Percentiles rank a stretch among this genome's conserved stretches.
Conservation (phyloP, 2,888 invertebrate genomes). For the Brachyopa scutellaris region DNA sequence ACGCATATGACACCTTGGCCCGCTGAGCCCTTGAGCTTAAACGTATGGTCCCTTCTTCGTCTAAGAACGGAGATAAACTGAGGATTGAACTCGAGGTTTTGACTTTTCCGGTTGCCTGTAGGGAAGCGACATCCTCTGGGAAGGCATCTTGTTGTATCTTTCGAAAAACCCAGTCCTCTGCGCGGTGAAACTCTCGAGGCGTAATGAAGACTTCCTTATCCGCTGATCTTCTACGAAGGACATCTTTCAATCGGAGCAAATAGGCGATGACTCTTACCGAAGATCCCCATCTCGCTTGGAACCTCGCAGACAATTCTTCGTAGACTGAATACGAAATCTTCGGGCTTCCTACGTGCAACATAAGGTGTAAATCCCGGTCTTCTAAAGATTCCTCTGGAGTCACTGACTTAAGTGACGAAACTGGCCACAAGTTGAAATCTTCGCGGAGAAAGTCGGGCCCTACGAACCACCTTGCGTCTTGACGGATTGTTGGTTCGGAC, state of each 20-base stretch:
- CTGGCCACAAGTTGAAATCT: neutral
- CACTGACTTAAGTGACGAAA: neutral
- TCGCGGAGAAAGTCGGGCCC: neutral
- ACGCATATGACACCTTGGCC: neutral
- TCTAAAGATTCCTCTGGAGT: neutral
- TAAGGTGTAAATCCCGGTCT: neutral
- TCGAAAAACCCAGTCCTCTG: too few relatives aligned
- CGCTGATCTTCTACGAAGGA: neutral
- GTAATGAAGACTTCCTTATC: neutral
- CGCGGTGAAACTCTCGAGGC: too few relatives aligned
- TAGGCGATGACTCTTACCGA: neutral
- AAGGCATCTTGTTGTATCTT: slow-evolving; percentile 3
- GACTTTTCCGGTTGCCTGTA: neutral
- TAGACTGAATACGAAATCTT: neutral
- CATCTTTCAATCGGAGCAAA: neutral
- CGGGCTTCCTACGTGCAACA: neutral
- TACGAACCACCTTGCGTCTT: neutral
- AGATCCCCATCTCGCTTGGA: slow-evolving; percentile 1
- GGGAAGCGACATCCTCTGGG: neutral
- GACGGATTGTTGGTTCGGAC: neutral
- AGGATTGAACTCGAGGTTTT: neutral
- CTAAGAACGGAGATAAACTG: neutral
- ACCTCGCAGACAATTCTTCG: neutral
- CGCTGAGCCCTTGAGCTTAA: slow-evolving; percentile 3
- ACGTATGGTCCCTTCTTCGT: neutral